Conservation (phyloP, 2,797 vertebrate genomes). For the Sebastes iracundus region DNA sequence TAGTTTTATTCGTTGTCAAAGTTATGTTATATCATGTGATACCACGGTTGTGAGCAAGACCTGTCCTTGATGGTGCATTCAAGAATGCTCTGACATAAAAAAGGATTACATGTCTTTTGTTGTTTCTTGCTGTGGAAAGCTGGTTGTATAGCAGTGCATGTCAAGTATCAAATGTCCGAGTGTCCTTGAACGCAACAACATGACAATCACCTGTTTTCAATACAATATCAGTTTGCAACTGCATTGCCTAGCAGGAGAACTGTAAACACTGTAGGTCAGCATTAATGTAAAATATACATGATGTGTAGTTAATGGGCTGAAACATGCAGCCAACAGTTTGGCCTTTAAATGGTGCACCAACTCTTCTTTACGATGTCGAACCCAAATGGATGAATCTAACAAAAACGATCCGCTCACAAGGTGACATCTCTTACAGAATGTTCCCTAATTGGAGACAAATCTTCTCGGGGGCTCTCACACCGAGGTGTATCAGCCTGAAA, state of each 20-base stretch:
- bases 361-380: neutral
- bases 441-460: conserved; percentile 36
- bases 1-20: neutral
- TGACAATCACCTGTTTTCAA: neutral
- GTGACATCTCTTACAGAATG: neutral
- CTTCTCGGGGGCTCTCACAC: neutral
- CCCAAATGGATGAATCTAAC: neutral
- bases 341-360: neutral
- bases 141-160: neutral
- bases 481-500: neutral
- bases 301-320: conserved; percentile 7
- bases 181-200: neutral
- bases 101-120: neutral
- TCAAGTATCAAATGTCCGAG: neutral
- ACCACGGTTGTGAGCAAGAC: neutral
- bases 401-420: neutral
- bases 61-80: neutral
- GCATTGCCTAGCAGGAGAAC: neutral
- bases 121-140: neutral
- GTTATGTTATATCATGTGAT: neutral
- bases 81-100: neutral
- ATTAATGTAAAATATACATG: conserved; percentile 7
- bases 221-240: neutral
- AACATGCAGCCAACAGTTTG: neutral
- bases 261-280: neutral